phyloP scores from a whole-genome alignment of 2,113 vertebrate species.

The Pseudolaguvia tuberculata region DNA sequence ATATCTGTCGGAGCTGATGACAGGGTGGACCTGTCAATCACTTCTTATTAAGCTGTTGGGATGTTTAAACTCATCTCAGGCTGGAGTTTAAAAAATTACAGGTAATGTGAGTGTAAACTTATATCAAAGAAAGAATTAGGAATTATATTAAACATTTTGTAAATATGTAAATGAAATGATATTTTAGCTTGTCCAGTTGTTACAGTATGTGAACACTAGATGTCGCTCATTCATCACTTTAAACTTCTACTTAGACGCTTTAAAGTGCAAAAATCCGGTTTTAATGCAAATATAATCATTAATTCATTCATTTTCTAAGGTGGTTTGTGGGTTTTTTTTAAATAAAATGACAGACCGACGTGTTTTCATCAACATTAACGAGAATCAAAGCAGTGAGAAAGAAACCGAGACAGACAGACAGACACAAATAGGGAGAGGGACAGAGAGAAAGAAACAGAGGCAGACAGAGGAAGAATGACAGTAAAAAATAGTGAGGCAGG shows the following conservation, averaged over 20 bases:
- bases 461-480: neutral
- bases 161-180: too few relatives aligned
- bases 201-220: neutral
- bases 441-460: neutral
- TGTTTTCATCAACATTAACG: neutral
- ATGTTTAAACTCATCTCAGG: too few relatives aligned
- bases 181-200: neutral
- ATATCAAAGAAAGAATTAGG: too few relatives aligned
- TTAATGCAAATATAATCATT: constrained; percentile 53
- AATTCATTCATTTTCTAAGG: neutral
- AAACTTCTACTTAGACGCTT: neutral
- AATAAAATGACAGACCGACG: neutral
- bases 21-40: too few relatives aligned
- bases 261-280: neutral
- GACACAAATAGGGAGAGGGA: neutral
- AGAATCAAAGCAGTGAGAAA: neutral
- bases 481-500: too few relatives aligned
- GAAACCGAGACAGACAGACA: neutral
- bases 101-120: too few relatives aligned
- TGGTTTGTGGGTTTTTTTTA: too few relatives aligned
- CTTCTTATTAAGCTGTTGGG: too few relatives aligned
- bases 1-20: too few relatives aligned
- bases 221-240: neutral
- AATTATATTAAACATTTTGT: too few relatives aligned
- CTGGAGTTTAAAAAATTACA: too few relatives aligned